Evolutionary conservation across 2,797 vertebrate species (phyloP), one percentile per base, ranked within the genome.

Genomic region (Pteropus rufus): DNA sequence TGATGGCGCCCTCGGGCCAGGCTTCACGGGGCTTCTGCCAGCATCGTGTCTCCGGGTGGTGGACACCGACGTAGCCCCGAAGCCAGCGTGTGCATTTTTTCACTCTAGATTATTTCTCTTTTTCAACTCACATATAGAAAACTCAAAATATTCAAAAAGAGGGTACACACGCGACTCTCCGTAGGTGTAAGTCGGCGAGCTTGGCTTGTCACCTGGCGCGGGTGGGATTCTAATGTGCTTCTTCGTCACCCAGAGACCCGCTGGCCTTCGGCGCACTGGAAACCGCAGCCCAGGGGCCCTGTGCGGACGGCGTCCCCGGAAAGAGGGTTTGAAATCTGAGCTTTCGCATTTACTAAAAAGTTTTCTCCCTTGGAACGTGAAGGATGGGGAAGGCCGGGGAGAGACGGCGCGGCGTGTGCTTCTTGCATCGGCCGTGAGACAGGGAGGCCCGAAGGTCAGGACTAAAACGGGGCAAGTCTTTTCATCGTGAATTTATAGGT

Each of bases 111-210:
- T 86, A 56, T 41, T 69, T 72, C 60, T 75, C 26, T 36, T 82
- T 89, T 89, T 79, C 36, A 94, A 72, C 5, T 88, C n/a, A 4
- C 89, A 84, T 81, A 91, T 94, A 96, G 95, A 92, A 89, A 79
- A 62, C 21, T 39, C 67, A 39, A 39, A 84, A 82, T 83, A 91
- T 95, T 97, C 95, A 93, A 88, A 81, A 69, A n/a, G 39, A 34
- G 31, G 62, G 10, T 9, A 36, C 26, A 46, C 7, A 24, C 24
- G 31, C 21, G 31, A 58, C 52, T 75, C 54, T 77, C 7, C 4
- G 2, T 41, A 15, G 16, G 3, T 75, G 39, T 29, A 15, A 69
- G 7, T 56, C 26, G 10, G 41, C 18, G 21, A 23, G 1, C 2
- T 34, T 4, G 0, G 58, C 41, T 49, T 65, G 29, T 41, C 3